These are phyloP conservation scores for Melitaea cinxia DNA, from an alignment of 1,140 invertebrate species.

Conservation along the genomic window DNA sequence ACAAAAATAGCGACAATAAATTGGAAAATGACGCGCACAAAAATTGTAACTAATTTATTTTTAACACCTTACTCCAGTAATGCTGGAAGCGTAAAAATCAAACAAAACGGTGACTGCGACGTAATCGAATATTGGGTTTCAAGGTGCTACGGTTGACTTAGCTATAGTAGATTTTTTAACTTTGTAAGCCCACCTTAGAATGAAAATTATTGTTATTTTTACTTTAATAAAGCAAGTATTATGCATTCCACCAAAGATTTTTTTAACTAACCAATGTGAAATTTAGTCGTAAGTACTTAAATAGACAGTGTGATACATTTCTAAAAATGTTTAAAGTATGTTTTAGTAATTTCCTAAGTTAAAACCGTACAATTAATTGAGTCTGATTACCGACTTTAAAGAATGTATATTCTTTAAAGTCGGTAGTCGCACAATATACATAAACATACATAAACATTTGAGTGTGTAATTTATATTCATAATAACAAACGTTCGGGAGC, in stretches of 20 bases:
- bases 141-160: conserved; percentile 24
- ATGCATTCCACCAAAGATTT: background rate
- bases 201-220: conserved; percentile 10
- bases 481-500: conserved; percentile 37
- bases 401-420: background rate
- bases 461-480: background rate
- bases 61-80: conserved; percentile 38
- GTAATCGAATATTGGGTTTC: conserved; percentile 35
- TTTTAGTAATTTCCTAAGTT: too few species aligned
- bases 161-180: conserved; percentile 22
- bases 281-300: too few species aligned
- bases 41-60: conserved; percentile 38
- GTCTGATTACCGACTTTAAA: too few species aligned
- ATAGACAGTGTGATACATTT: too few species aligned
- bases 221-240: background rate
- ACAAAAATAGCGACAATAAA: conserved; percentile 39
- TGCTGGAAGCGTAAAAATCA: conserved; percentile 34
- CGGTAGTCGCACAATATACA: background rate
- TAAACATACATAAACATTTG: background rate
- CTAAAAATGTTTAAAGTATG: too few species aligned
- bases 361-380: too few species aligned
- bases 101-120: conserved; percentile 26
- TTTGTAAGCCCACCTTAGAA: too few species aligned
- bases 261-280: too few species aligned
- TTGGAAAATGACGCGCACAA: conserved; percentile 38